These are phyloP conservation scores for Leucophenga montana DNA, from an alignment of 2,888 invertebrate genomes.

Conservation along the genomic window DNA sequence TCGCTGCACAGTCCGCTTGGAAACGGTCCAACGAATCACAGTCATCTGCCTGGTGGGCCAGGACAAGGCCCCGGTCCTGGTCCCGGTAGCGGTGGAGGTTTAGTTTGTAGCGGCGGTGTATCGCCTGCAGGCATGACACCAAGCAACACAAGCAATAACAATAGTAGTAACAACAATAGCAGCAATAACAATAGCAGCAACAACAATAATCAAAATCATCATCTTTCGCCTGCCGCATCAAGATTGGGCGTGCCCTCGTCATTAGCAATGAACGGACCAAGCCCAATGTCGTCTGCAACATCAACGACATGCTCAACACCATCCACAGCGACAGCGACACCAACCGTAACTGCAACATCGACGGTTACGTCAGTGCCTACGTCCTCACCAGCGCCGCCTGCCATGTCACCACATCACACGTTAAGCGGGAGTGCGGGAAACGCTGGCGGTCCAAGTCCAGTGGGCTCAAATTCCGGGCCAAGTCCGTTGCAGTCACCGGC, in stretches of 20 bases:
- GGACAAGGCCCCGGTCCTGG: slow-evolving; percentile 67
- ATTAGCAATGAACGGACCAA: slow-evolving; percentile 74
- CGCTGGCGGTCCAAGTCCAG: slow-evolving; percentile 65
- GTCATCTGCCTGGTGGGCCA: slow-evolving; percentile 73
- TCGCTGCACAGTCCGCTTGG: slow-evolving; percentile 84
- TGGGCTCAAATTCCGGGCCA: slow-evolving; percentile 60
- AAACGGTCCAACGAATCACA: slow-evolving; percentile 76
- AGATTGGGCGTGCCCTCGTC: slow-evolving; percentile 61
- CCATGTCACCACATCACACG: slow-evolving; percentile 74
- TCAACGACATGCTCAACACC: slow-evolving; percentile 51
- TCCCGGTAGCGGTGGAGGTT: slow-evolving; percentile 51
- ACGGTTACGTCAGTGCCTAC: slow-evolving; percentile 69
- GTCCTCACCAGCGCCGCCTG: slow-evolving; percentile 71
- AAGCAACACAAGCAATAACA: slow-evolving; percentile 52
- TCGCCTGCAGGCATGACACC: slow-evolving; percentile 59
- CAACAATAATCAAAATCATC: slow-evolving; percentile 66
- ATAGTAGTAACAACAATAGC: slow-evolving; percentile 53
- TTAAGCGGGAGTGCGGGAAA: slow-evolving; percentile 41
- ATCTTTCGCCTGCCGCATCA: slow-evolving; percentile 64
- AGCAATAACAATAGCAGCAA: slow-evolving; percentile 47
- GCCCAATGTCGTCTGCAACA: slow-evolving; percentile 71
- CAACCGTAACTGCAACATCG: slow-evolving; percentile 54
- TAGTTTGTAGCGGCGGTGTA: slow-evolving; percentile 61
- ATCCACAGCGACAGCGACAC: slow-evolving; percentile 49
- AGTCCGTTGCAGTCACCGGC: slow-evolving; percentile 67